Evolutionary conservation across 2,113 vertebrate species (phyloP).

Genomic region (Etia nguti): DNA sequence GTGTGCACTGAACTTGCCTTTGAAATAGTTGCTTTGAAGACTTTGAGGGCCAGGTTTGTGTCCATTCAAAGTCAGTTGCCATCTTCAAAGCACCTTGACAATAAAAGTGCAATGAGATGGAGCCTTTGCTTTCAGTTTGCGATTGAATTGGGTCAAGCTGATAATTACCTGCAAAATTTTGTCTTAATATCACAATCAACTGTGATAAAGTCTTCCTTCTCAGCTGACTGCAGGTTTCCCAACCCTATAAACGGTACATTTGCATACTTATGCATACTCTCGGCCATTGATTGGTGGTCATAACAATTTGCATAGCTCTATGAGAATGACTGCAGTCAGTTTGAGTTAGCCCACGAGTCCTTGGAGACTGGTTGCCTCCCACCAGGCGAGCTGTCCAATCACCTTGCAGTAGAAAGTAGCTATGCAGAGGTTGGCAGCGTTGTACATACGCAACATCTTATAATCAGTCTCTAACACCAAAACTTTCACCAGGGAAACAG

Average conservation of each 20-base stretch:
- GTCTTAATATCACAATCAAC: not conserved
- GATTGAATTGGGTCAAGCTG: not conserved
- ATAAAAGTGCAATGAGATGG: not conserved
- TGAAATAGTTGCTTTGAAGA: not conserved
- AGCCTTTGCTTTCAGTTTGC: not conserved
- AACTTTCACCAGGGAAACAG: not conserved
- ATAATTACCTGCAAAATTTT: accelerated
- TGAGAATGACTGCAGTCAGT: not conserved
- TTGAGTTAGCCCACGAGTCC: not conserved
- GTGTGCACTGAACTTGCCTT: not conserved
- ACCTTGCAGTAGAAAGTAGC: not conserved
- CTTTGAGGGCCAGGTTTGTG: not conserved
- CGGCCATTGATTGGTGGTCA: not conserved
- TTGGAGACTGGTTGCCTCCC: too few relatives aligned
- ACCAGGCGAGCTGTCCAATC: not conserved
- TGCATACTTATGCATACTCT: not conserved
- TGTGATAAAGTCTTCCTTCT: not conserved
- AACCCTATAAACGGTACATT: not conserved
- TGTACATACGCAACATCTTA: not conserved
- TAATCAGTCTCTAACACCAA: not conserved
- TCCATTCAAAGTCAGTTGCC: not conserved
- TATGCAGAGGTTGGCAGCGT: not conserved
- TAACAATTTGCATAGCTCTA: not conserved
- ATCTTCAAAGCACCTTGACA: not conserved
- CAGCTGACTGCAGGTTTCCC: not conserved